Evolutionary conservation across 1,140 invertebrate species (phyloP), one percentile per base, ranked within the genome.

Genomic region (Bombus consobrinus): DNA sequence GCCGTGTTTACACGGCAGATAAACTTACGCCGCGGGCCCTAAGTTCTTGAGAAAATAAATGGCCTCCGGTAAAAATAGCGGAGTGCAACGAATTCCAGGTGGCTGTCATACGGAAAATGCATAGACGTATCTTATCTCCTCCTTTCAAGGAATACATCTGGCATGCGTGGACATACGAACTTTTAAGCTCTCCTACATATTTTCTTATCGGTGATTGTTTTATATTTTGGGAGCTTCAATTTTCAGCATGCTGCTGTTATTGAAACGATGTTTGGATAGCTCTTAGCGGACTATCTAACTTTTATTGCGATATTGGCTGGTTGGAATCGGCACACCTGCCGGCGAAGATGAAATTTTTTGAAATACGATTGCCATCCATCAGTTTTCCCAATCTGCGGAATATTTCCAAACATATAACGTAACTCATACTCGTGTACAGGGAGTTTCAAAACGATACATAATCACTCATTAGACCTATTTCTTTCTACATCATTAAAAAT

Each of bases 11-110:
- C 53, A 25, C 28, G 15, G 18, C 28, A 57, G 77, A 66, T 64
- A 73, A 71, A 85, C 81, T 76, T 73, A 78, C 73, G 32, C n/a
- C 47, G 32, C 28, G 22, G 59, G 18, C 10, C 64, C 34, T 34
- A 73, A 85, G 73, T 64, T 66, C 39, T 85, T 89, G 68, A 82
- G 89, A 89, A 90, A 89, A 87, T 68, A 89, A 89, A 87, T 68
- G 72, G 5, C 43, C 57, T 78, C 28, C 28, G 77, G 76, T 86
- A 90, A 88, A 88, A 80, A 86, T 86, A 87, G 43, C 25, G 57
- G 41, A 68, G 34, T 69, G 62, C 72, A 62, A 88, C 37, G 76
- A 32, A 43, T 81, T 81, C 77, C 86, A 81, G 86, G 86, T 81
- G 77, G 73, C 73, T 39, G 82, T 43, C 64, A 32, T 62, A 62